Evolutionary conservation across 2,113 vertebrate species (phyloP), one percentile per base, ranked within the genome.

Genomic region (Beaufortia kweichowensis): DNA sequence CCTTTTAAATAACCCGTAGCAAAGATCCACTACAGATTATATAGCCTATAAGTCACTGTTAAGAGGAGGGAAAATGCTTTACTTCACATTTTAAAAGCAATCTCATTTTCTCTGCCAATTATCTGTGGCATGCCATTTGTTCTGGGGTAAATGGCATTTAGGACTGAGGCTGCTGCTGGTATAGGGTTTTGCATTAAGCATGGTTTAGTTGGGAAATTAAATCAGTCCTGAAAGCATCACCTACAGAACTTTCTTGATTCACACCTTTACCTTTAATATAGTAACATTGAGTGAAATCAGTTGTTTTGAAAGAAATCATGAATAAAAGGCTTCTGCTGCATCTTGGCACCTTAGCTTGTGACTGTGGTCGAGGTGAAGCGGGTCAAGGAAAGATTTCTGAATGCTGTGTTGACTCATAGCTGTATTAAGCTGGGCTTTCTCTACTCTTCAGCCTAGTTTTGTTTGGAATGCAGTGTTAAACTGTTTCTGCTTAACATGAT

Each of bases 401-500:
- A 70, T 70, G 65, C 67, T 62, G 60, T 67, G 28, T 67, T 81
- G 68, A 66, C 35, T 72, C 15, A 67, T n/a, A n/a, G 33, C 35
- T 72, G 21, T 65, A 41, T 60, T 41, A 66, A 66, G 56, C 46
- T n/a, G 43, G 39, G 64, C 68, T 55, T 39, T 77, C 56, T 64
- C 39, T 78, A 35, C 24, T 26, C 70, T 70, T 61, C 23, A 76
- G 80, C 82, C 65, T 75, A 61, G 61, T 23, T 53, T 57, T 50
- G 12, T 43, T 74, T 63, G 57, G n/a, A 81, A 15, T 17, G 15
- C n/a, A n/a, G n/a, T n/a, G n/a, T n/a, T n/a, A 48, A 35, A 65
- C 80, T 93, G 90, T 88, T 92, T 2, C 88, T 89, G 79, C 90
- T 48, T 26, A 29, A 43, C 57, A 62, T 71, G 67, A 73, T 62